These are phyloP conservation scores for Scylla paramamosain DNA, from an alignment of 1,140 invertebrate species.

Conservation along the genomic window DNA sequence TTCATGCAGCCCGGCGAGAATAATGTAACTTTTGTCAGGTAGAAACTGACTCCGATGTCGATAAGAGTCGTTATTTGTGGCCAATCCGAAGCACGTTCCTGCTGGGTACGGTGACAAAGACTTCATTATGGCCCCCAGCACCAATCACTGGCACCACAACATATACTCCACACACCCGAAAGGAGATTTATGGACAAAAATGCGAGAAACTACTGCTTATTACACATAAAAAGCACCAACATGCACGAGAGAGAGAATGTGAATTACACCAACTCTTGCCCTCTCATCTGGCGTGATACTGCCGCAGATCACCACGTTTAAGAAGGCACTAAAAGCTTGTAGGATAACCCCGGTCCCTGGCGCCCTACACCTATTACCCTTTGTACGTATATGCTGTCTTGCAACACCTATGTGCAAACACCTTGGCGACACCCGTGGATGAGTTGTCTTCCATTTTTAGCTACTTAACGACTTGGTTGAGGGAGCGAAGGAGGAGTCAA, in stretches of 20 bases:
- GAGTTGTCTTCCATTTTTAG: neutral
- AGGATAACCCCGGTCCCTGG: neutral
- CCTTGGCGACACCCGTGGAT: slow-evolving; percentile 12
- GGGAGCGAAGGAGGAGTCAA: neutral
- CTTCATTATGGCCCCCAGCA: neutral
- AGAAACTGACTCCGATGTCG: slow-evolving; percentile 2
- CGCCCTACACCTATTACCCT: neutral
- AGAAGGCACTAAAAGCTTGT: neutral
- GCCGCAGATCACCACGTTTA: neutral
- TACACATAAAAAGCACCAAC: neutral
- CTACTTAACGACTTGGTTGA: slow-evolving; percentile 32
- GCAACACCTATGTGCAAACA: neutral
- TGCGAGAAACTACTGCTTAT: neutral
- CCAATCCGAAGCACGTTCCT: neutral
- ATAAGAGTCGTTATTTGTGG: slow-evolving; percentile 23
- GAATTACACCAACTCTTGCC: neutral
- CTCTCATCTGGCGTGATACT: neutral
- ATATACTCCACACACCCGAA: neutral
- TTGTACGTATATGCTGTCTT: neutral
- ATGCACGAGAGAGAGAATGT: neutral
- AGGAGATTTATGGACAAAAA: neutral
- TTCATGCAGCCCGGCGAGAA: neutral
- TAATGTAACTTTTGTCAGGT: slow-evolving; percentile 15
- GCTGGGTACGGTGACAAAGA: slow-evolving; percentile 8
- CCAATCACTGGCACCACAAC: neutral